These are phyloP conservation scores for Ganaspis sp. DNA, from an alignment of 1,140 invertebrate species.

Conservation along the genomic window DNA sequence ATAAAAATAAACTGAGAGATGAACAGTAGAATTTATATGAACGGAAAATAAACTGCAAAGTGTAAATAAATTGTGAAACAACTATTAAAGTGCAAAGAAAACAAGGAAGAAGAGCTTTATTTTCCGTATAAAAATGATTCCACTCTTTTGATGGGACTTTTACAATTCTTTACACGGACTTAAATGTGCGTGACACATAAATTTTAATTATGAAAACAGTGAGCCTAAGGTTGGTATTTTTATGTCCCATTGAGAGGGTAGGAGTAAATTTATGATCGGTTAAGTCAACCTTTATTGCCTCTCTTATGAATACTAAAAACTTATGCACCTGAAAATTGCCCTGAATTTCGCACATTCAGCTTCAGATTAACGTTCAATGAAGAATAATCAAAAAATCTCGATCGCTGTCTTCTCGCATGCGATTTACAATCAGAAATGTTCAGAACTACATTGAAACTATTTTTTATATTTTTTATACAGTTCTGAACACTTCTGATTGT, in stretches of 20 bases:
- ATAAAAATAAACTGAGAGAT: no score
- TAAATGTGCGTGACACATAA: background rate
- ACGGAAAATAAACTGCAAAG: no score
- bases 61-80: no score
- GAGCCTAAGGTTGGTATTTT: background rate
- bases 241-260: background rate
- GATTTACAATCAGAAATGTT: no score
- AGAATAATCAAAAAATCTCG: background rate
- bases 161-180: background rate
- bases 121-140: no score
- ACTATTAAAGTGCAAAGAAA: no score
- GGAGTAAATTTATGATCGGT: background rate
- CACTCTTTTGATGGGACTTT: background rate
- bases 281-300: background rate
- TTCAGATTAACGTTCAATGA: background rate
- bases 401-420: background rate
- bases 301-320: conserved; percentile 18
- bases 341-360: background rate
- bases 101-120: no score
- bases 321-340: background rate
- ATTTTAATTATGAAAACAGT: conserved; percentile 3
- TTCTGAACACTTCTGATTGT: no score
- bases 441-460: no score
- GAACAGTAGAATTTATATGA: no score
- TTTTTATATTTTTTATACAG: no score